Percentiles rank a stretch among this genome's conserved stretches.
Evolutionary conservation across 2,797 vertebrate genomes (phyloP).

Genomic region (Lacerta bilineata): DNA sequence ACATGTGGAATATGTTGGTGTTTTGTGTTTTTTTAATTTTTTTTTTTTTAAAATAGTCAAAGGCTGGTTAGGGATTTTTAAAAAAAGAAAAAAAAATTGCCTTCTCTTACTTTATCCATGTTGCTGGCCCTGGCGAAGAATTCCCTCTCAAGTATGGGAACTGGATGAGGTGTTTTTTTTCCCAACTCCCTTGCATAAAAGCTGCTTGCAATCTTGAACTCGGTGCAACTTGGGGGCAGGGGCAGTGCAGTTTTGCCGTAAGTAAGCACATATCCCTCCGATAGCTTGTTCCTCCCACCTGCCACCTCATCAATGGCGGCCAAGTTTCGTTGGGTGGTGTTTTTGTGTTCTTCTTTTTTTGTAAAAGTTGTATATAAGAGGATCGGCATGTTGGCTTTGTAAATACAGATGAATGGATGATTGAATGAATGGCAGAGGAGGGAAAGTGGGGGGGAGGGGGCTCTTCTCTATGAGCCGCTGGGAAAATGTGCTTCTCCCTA

Average conservation of each 20-base stretch:
- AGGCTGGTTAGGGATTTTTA: constrained; percentile 3
- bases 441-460: not conserved
- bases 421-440: constrained; percentile 34
- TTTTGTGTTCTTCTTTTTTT: constrained; percentile 29
- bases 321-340: constrained; percentile 21
- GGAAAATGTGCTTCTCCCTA: not conserved
- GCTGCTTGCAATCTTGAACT: not conserved
- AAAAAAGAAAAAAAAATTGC: not conserved
- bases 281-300: constrained; percentile 18
- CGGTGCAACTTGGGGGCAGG: not conserved
- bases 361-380: constrained; percentile 61
- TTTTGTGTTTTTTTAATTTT: not conserved
- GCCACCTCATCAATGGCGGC: constrained; percentile 5
- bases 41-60: constrained; percentile 1
- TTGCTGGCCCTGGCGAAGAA: not conserved
- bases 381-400: constrained; percentile 57
- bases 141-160: not conserved
- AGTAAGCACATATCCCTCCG: constrained; percentile 3
- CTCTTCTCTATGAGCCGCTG: constrained; percentile 14
- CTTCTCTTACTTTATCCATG: constrained; percentile 7
- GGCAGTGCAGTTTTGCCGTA: not conserved
- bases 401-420: constrained; percentile 61
- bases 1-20: constrained; percentile 8
- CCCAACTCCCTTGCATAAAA: not conserved
- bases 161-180: not conserved